Conservation (phyloP, 1,140 invertebrate genomes). For the Globodera rostochiensis region DNA sequence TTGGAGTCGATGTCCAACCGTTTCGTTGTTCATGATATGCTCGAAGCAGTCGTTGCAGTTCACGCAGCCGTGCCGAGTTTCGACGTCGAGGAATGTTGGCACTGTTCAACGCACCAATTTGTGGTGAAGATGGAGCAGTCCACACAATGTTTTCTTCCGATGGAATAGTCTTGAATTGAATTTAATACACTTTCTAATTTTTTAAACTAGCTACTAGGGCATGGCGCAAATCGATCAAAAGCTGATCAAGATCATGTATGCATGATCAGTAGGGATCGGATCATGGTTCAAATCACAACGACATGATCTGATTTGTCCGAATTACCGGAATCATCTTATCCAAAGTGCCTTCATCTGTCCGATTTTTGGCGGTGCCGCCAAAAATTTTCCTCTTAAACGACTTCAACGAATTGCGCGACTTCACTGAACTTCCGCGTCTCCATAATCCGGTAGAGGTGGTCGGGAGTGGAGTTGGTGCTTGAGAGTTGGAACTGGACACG, state of each 20-base stretch:
- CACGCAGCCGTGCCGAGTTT: constrained; percentile 15
- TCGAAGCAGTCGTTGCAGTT: constrained; percentile 19
- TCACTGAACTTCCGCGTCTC: neutral
- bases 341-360: neutral
- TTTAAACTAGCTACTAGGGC: no score
- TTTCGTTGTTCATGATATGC: constrained; percentile 12
- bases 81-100: constrained; percentile 1
- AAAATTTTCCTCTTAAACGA: neutral
- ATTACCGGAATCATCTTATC: neutral
- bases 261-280: no score
- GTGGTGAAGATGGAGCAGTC: constrained; percentile 21
- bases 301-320: neutral
- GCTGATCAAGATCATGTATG: no score
- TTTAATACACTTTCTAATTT: neutral
- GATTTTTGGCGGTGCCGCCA: neutral
- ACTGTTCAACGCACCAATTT: neutral
- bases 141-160: constrained; percentile 13
- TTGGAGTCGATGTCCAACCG: neutral
- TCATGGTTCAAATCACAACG: no score
- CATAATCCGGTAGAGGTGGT: neutral
- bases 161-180: neutral
- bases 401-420: constrained; percentile 7
- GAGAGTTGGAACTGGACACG: neutral
- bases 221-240: neutral
- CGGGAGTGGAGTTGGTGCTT: constrained; percentile 2